Base-by-base conservation (phyloP, 1,140 invertebrate species). In the Tyrophagus putrescentiae region DNA sequence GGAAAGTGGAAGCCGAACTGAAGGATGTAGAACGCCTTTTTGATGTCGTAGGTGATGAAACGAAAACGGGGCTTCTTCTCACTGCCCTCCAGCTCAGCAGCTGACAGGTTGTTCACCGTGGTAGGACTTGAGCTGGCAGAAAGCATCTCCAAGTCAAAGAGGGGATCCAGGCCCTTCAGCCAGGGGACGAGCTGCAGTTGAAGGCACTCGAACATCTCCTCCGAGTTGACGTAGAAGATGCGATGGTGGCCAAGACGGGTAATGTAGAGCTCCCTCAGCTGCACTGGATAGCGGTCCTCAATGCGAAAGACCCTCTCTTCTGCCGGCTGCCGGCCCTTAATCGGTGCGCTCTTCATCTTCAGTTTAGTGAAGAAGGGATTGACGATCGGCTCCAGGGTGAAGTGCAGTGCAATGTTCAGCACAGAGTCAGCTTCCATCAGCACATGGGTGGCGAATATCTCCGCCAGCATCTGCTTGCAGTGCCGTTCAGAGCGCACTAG, bases 1-100 rank as follows among this genome's bases (percentile, higher is more conserved):
- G 9, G 9, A 21, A 61, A n/a, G n/a, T 58, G 6, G 27, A 58
- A 42, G 21, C 23, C 59, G 7, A 31, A 11, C 21, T 41, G 28
- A 6, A 53, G 48, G 21, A 34, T 5, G 23, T 33, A 21, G 25
- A 3, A 3, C 7, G 45, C n/a, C n/a, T 32, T 13, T 34, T 60
- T 60, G 18, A 54, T 33, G 29, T 60, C 59, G 32, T 44, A 60
- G 11, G 29, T 61, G 13, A 60, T n/a, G 9, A 60, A 44, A 23
- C 21, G 56, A 13, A 39, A 58, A 27, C 2, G 33, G 6, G 21
- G 13, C 27, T 54, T n/a, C n/a, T n/a, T n/a, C n/a, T n/a, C n/a
- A n/a, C n/a, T n/a, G n/a, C n/a, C n/a, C n/a, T n/a, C n/a, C n/a
- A n/a, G n/a, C n/a, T n/a, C n/a, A n/a, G n/a, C n/a, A n/a, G n/a